Evolutionary conservation across 2,113 vertebrate genomes (phyloP), one percentile per base, ranked within the genome.

Genomic region (Anthoscopus minutus): DNA sequence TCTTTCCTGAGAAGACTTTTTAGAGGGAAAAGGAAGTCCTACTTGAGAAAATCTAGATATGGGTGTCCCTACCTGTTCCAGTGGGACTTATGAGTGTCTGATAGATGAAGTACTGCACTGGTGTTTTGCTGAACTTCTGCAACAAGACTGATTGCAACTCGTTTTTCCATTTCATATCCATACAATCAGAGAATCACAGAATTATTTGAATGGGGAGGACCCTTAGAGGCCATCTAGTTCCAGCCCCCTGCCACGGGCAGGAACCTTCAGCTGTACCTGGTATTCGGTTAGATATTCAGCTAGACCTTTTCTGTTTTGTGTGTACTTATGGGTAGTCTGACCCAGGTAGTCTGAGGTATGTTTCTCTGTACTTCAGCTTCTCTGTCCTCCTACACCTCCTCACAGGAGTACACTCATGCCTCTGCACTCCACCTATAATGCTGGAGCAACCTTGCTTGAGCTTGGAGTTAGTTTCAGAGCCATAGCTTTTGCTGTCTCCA

Each of bases 371-470:
- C 31, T 57, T 24, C 9, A 27, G 14, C 40, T 67, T 53, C 56
- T 30, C 58, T 47, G 23, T 37, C 2, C n/a, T n/a, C n/a, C n/a
- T n/a, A n/a, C n/a, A n/a, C n/a, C n/a, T n/a, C n/a, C 0, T 6
- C 53, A n/a, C 54, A 40, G 3, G 2, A 31, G 11, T 1, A 1
- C 27, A 10, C 25, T 42, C 2, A 2, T 0, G 2, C 24, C n/a
- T 8, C 9, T 1, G 7, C 18, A 10, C 28, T 9, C 7, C 18
- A 9, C 21, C 2, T 2, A 0, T 33, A 42, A 17, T 4, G 14
- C 23, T 30, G 47, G 48, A 67, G 44, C 37, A 42, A 12, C 21
- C 44, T 54, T 14, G 3, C 33, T 11, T 15, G 47, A 76, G 33
- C 31, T 25, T 57, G 31, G 53, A 51, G 16, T 40, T 15, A 13